Evolutionary conservation across 2,888 invertebrate genomes (phyloP).

Genomic region (Fissipunctia ypsillon): DNA sequence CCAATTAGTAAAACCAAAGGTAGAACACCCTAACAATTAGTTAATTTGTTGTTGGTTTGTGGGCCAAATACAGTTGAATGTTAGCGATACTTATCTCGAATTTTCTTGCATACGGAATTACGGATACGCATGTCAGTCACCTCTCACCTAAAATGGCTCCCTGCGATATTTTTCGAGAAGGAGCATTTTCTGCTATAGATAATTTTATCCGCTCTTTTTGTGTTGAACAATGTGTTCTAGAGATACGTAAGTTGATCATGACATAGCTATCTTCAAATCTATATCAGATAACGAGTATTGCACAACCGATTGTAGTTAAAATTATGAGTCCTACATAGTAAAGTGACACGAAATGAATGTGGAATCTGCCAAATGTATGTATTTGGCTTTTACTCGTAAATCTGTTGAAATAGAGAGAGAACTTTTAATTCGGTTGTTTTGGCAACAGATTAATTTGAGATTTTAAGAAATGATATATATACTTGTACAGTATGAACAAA

Average conservation of each 20-base stretch:
- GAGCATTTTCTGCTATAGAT: not conserved
- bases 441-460: not conserved
- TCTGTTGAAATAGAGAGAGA: no score
- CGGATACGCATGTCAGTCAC: not conserved
- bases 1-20: no score
- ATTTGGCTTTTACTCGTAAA: no score
- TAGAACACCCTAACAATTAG: no score
- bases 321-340: not conserved
- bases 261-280: not conserved
- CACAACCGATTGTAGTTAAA: not conserved
- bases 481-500: no score
- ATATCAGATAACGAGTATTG: not conserved
- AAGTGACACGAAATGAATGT: not conserved
- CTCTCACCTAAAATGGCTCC: not conserved
- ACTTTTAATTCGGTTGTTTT: no score
- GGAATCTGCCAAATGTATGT: not conserved
- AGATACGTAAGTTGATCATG: constrained; percentile 3
- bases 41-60: not conserved
- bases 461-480: constrained; percentile 7
- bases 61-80: not conserved
- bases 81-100: not conserved
- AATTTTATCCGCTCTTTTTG: not conserved
- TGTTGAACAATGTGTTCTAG: not conserved
- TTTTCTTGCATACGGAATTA: not conserved
- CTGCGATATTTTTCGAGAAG: not conserved